Percentiles rank a stretch among this genome's conserved stretches.
Evolutionary conservation across 2,797 vertebrate species (phyloP).

Genomic region (Microctenopoma stevenorrisi): DNA sequence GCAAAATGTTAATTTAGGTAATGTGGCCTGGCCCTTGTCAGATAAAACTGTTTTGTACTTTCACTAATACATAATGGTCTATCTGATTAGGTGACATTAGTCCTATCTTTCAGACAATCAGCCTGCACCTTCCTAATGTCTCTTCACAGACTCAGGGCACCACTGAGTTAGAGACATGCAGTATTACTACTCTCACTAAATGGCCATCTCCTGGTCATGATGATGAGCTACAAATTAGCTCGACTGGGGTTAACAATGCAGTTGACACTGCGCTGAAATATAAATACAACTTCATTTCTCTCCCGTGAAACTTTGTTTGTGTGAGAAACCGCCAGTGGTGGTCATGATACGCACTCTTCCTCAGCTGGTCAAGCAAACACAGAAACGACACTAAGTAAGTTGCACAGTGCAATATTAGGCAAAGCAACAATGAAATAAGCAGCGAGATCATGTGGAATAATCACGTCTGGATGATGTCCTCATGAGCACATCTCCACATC

Average conservation of each 20-base stretch:
- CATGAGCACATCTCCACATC: constrained; percentile 57
- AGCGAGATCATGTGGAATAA: constrained; percentile 70
- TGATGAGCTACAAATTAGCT: constrained; percentile 60
- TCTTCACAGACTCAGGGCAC: constrained; percentile 76
- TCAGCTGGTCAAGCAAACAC: constrained; percentile 41
- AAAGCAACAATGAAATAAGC: constrained; percentile 42
- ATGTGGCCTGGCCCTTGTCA: constrained; percentile 96
- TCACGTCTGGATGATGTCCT: constrained; percentile 74
- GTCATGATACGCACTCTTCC: constrained; percentile 4
- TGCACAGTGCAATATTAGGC: constrained; percentile 40
- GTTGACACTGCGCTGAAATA: constrained; percentile 19
- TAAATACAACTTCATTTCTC: constrained; percentile 32
- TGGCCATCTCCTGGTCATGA: constrained; percentile 44
- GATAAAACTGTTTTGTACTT: constrained; percentile 96
- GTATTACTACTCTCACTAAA: constrained; percentile 61
- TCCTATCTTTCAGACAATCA: constrained; percentile 94
- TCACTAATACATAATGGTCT: constrained; percentile 98
- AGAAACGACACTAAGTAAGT: constrained; percentile 22
- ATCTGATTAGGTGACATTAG: constrained; percentile 99
- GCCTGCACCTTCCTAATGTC: constrained; percentile 85
- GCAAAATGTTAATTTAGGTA: constrained; percentile 99
- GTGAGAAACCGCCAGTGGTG: background rate
- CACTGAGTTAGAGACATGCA: constrained; percentile 65
- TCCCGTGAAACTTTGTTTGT: constrained; percentile 38
- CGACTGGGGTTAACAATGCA: constrained; percentile 44